Evolutionary conservation across 2,888 invertebrate species (phyloP).

Genomic region (Rhingia rostrata): DNA sequence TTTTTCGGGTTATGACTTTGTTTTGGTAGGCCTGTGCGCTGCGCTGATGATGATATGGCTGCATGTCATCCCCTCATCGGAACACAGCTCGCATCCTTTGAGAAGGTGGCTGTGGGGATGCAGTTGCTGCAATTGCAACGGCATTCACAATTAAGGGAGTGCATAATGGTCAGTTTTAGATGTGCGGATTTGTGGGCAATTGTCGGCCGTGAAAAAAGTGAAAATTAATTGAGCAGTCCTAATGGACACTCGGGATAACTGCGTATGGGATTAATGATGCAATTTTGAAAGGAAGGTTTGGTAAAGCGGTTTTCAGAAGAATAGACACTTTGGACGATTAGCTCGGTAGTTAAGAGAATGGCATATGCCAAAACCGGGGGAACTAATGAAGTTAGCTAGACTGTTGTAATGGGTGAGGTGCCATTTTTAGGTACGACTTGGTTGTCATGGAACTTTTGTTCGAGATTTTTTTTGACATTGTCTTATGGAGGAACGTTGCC

Average conservation of each 20-base stretch:
- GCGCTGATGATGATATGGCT: neutral
- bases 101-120: neutral
- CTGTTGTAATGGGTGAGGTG: too few species aligned
- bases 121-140: constrained; percentile 56
- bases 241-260: constrained; percentile 40
- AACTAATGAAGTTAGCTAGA: too few species aligned
- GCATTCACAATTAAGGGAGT: constrained; percentile 41
- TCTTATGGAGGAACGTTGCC: too few species aligned
- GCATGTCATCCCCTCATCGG: constrained; percentile 29
- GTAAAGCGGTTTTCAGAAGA: constrained; percentile 5
- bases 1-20: constrained; percentile 71
- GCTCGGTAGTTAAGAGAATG: neutral
- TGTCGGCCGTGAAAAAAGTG: constrained; percentile 36
- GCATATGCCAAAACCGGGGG: too few species aligned
- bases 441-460: too few species aligned
- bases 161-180: constrained; percentile 48
- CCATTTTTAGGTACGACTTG: too few species aligned
- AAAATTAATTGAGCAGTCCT: constrained; percentile 65
- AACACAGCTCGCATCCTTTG: constrained; percentile 26
- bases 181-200: constrained; percentile 64
- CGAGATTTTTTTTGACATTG: too few species aligned
- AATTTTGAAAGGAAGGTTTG: constrained; percentile 29
- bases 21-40: constrained; percentile 35
- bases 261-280: constrained; percentile 36
- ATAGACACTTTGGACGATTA: neutral